phyloP scores from a whole-genome alignment of 2,888 invertebrate species.

The Chelonus formosanus region DNA sequence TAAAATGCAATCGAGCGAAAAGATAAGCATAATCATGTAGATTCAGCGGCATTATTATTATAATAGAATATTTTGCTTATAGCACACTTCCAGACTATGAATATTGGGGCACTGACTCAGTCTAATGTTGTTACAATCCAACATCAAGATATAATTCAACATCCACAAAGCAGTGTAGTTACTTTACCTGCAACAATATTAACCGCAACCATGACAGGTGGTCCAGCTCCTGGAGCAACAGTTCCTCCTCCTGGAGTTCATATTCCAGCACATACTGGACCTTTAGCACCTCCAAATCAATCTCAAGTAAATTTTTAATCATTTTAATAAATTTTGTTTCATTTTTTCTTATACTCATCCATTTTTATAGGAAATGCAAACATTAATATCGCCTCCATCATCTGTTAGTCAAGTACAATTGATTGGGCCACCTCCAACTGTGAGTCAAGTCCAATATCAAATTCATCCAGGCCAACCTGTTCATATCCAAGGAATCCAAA shows the following conservation, averaged over 20 bases:
- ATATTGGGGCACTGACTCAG: slow-evolving; percentile 61
- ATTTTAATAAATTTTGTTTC: neutral
- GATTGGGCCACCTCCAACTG: slow-evolving; percentile 61
- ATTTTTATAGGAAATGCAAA: slow-evolving; percentile 56
- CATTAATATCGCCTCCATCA: slow-evolving; percentile 59
- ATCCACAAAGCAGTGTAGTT: slow-evolving; percentile 60
- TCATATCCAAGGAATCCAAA: slow-evolving; percentile 58
- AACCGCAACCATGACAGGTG: slow-evolving; percentile 61
- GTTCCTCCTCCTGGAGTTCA: slow-evolving; percentile 63
- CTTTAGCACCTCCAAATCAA: slow-evolving; percentile 59
- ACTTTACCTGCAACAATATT: slow-evolving; percentile 61
- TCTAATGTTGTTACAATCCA: slow-evolving; percentile 64
- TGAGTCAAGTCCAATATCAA: slow-evolving; percentile 62
- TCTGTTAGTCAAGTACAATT: slow-evolving; percentile 61
- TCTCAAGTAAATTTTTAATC: slow-evolving; percentile 53
- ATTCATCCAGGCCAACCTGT: slow-evolving; percentile 61
- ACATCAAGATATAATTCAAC: slow-evolving; percentile 64
- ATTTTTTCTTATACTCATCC: slow-evolving; percentile 8
- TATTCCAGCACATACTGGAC: slow-evolving; percentile 61
- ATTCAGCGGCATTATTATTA: neutral
- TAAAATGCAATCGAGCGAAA: no score
- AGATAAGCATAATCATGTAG: no score
- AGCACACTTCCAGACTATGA: slow-evolving; percentile 65
- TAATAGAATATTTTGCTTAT: slow-evolving; percentile 27
- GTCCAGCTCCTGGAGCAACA: slow-evolving; percentile 53